Evolutionary conservation across 2,113 vertebrate species (phyloP), one percentile per base, ranked within the genome.

Genomic region (Brachyhypopomus gauderio): DNA sequence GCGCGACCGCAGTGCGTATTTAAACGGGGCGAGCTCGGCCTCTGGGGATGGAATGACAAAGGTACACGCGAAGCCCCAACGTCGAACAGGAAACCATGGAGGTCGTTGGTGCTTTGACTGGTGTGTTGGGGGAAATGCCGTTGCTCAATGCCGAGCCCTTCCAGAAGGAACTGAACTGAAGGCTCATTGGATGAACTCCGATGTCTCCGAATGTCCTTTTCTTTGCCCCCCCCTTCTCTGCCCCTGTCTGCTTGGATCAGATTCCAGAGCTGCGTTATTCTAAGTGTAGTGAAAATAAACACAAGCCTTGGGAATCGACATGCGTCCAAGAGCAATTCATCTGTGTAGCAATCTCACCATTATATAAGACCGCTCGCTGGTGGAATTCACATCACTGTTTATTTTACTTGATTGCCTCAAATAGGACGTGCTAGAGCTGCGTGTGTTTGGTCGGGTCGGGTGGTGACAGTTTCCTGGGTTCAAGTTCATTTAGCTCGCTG

Each of bases 231-330:
- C 12, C 52, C 64, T 30, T 38, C 77, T 19, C 60, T 19, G 12
- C 11, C 25, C 59, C 59, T 60, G 84, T 88, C 78, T 36, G 72
- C 81, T 84, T 78, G 81, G 66, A 63, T 89, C 88, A 86, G 78
- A 89, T 90, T 92, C 88, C 85, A 85, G 87, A 86, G 5, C 64
- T 69, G 73, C 25, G 59, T 92, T 92, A 90, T 94, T 95, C 90
- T 88, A 89, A 93, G 80, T 89, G 88, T 89, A 92, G 92, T 92
- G 91, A 93, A 95, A 95, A 95, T 94, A 95, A 95, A 95, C 90
- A 93, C 90, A 91, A 86, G 80, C 86, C 91, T 94, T 94, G 93
- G 92, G 93, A 96, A 94, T 92, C 89, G 87, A 88, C 86, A 90
- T 90, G 88, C 84, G 0, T 94, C 92, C 91, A 92, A 90, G 83